Base-by-base conservation (phyloP, 2,113 vertebrate genomes). In the Fulica atra region DNA sequence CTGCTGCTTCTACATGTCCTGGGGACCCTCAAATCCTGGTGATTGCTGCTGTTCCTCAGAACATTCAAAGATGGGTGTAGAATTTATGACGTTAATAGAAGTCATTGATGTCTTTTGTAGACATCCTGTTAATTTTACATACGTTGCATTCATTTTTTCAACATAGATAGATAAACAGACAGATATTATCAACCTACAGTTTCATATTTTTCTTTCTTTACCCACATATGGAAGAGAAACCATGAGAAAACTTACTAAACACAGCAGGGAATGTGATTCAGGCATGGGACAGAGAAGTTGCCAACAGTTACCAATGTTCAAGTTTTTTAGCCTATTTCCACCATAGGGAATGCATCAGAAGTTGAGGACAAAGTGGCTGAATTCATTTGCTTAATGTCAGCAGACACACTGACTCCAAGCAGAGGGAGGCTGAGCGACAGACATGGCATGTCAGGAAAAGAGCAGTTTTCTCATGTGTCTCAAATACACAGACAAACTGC, bases 191-290 rank as follows among this genome's bases (percentile, higher is more conserved):
- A 18, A 74, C 35, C 80, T 51, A 70, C 16, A 23, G 72, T 81
- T 91, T 91, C 81, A 74, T 40, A 81, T 91, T 95, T 84, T 86
- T 20, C 35, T 12, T 93, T 89, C n/a, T n/a, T 79, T 80, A 72
- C 35, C 74, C 50, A 80, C 85, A 73, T 65, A 82, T 61, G 46
- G 71, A 93, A 97, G 54, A 80, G 56, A 80, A 87, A 40, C 17
- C 66, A 54, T 31, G 70, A 68, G 42, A 72, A 61, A 93, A 28
- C 12, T 80, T 48, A 80, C 11, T 38, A 74, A 89, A 65, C 33
- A 51, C 3, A 2, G 26, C 63, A 90, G 57, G 50, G 50, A 86
- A 88, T 80, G 35, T 17, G 48, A 68, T 88, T 92, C 48, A 76
- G 48, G 10, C 35, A 8, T 20, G 15, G 26, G 29, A 57, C 28